Base-by-base conservation (phyloP, 2,888 invertebrate species). In the Lochmaea crataegi region DNA sequence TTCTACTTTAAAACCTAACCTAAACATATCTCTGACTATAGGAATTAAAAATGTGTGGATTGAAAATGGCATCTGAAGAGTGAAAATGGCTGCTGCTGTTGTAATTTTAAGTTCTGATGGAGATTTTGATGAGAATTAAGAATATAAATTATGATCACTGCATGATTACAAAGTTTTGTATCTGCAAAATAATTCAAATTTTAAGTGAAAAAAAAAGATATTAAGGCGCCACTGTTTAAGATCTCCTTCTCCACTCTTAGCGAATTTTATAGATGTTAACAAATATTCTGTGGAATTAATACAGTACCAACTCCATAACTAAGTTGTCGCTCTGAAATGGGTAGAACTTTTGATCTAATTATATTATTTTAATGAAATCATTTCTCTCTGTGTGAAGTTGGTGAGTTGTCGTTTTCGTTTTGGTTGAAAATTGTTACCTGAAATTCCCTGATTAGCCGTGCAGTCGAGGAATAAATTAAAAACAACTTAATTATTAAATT, bases 231-330 rank as follows among this genome's bases (percentile, higher is more conserved):
- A 10, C 61, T 63, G 61, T 41, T 58, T 7, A 14, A 32, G 58
- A 38, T 12, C 32, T 61, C 64, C 53, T 63, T 42, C 45, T 75
- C 61, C 72, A 58, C 64, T 75, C 74, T 75, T 74, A 75, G 73
- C 73, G 79, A 79, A 79, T 82, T 82, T 82, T 80, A 81, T 81
- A 77, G 80, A 80, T 77, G 79, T 77, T 78, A 80, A 80, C 80
- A 81, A 79, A 82, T 80, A 78, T 77, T 77, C 75, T 72, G 51
- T 58, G 56, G 73, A 77, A 78, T 78, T 78, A 79, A 80, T 80
- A 75, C 76, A 78, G 75, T 73, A 74, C 69, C 74, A 67, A 75
- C 68, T 77, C 72, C 32, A 56, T 75, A 75, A 74, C 73, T 70
- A 77, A 73, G 69, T 77, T 73, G 65, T 60, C 71, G 68, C 38